Conservation (phyloP, 1,140 invertebrate species). For the Hylaeus anthracinus region DNA sequence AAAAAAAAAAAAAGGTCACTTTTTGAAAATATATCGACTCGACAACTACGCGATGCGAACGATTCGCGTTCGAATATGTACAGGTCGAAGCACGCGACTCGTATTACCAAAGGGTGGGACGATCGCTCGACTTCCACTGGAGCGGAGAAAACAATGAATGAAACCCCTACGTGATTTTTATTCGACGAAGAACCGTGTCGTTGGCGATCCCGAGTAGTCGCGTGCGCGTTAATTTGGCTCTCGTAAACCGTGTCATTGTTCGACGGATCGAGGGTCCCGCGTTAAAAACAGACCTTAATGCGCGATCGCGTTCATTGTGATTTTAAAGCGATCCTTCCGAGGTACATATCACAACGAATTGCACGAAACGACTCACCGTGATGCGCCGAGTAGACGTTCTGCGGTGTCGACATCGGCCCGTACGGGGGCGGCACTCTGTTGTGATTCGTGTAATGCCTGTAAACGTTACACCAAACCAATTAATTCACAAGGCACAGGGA, state of each 20-base stretch:
- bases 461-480: background rate
- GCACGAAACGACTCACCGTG: slow-evolving; percentile 64
- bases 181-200: slow-evolving; percentile 29
- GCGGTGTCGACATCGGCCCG: slow-evolving; percentile 71
- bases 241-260: slow-evolving; percentile 57
- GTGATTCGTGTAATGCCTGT: slow-evolving; percentile 68
- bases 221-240: slow-evolving; percentile 72
- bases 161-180: slow-evolving; percentile 5
- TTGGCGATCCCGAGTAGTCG: slow-evolving; percentile 53
- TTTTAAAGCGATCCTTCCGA: background rate
- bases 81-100: no score
- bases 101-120: background rate
- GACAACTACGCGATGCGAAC: no score
- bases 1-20: no score
- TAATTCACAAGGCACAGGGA: no score
- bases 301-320: background rate
- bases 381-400: slow-evolving; percentile 53
- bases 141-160: slow-evolving; percentile 22
- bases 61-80: no score
- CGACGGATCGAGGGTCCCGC: slow-evolving; percentile 11
- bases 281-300: background rate
- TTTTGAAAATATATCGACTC: no score
- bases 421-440: slow-evolving; percentile 65
- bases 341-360: background rate
- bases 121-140: background rate